Base-by-base conservation (phyloP, 2,888 invertebrate species). In the Acleris sparsana region DNA sequence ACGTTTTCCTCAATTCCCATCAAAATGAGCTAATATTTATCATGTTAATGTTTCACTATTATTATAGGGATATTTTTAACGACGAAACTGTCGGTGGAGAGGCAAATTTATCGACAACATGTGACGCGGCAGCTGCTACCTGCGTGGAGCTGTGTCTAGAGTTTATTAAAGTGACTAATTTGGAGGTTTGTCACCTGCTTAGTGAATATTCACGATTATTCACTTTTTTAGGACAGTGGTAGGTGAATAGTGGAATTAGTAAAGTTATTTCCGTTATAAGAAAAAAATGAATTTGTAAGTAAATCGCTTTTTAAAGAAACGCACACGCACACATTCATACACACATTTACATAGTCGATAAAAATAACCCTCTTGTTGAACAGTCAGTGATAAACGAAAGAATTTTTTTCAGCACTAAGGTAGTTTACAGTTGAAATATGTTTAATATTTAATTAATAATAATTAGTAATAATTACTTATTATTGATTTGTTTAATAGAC, bases 111-210 rank as follows among this genome's bases (percentile, higher is more conserved):
- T 72, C 66, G 71, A 62, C 63, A 65, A 55, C 72, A 72, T 72
- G 67, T 72, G 72, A 72, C 69, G 62, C 68, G 57, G 18, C 72
- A 72, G 68, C 72, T 72, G 72, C 60, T 60, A 75, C 72, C 73
- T 75, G 59, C 64, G 64, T 49, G 51, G 43, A 65, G 49, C 58
- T 65, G 59, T 67, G 63, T 67, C 57, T 58, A 53, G 44, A 18
- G 13, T 25, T 6, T 55, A 25, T 13, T 20, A 25, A 46, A 44
- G 9, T 57, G 44, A 46, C 57, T 44, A 57, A 57, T 57, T 46
- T 43, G 57, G 44, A 46, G 44, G 25, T 29, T 56, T 22, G 25
- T 44, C 43, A 57, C 46, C 57, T 44, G 46, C 17, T 25, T 39
- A 39, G 39, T 13, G 39, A 39, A 39, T 39, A 39, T 39, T 39